Percentiles rank a stretch among this genome's conserved stretches.
Conservation (phyloP, 2,888 invertebrate species). For the Tanaodytes sp. region DNA sequence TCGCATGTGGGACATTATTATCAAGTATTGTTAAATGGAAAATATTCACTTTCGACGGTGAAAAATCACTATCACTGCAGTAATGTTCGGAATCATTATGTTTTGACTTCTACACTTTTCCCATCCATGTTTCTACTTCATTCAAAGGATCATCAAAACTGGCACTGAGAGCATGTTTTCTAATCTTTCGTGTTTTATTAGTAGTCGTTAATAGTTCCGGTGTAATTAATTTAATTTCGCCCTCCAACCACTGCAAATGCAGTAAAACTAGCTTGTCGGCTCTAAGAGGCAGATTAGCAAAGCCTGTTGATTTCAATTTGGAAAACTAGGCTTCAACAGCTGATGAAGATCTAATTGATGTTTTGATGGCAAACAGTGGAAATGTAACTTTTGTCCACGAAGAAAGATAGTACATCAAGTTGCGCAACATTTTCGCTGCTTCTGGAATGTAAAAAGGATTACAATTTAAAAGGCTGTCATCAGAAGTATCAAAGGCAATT, state of each 20-base stretch:
- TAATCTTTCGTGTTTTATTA: too few relatives aligned
- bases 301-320: slow-evolving; percentile 32
- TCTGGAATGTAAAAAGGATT: slow-evolving; percentile 46
- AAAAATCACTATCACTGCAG: too few relatives aligned
- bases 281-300: slow-evolving; percentile 33
- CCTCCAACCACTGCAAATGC: slow-evolving; percentile 28
- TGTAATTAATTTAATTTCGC: slow-evolving; percentile 29
- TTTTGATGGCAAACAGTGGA: slow-evolving; percentile 15
- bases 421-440: slow-evolving; percentile 24
- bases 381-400: slow-evolving; percentile 39
- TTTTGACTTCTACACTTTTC: too few relatives aligned
- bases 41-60: too few relatives aligned
- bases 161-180: too few relatives aligned
- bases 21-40: too few relatives aligned
- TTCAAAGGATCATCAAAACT: too few relatives aligned
- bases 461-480: slow-evolving; percentile 2
- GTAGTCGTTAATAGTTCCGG: too few relatives aligned
- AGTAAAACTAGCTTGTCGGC: slow-evolving; percentile 38
- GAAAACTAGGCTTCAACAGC: slow-evolving; percentile 43
- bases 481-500: slow-evolving; percentile 5
- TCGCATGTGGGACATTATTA: too few relatives aligned
- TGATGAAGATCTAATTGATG: slow-evolving; percentile 34
- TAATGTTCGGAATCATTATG: too few relatives aligned
- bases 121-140: too few relatives aligned
- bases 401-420: slow-evolving; percentile 33